Evolutionary conservation across 2,888 invertebrate genomes (phyloP).

Genomic region (Helleia helle): DNA sequence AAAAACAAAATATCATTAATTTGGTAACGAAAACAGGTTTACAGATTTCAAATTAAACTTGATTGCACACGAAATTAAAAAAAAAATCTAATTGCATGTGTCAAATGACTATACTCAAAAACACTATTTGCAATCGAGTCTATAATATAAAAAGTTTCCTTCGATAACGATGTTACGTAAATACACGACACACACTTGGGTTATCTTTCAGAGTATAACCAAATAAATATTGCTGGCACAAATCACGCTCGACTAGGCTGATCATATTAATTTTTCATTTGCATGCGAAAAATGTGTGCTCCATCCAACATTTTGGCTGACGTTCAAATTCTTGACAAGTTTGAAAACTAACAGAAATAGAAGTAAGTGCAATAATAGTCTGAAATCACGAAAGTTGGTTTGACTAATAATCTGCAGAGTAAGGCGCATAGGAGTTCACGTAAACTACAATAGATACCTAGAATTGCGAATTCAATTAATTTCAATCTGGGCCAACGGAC

Average conservation of each 20-base stretch:
- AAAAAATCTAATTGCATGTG: too few species aligned
- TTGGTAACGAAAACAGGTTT: too few species aligned
- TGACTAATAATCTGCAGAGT: neutral
- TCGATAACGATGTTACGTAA: slow-evolving; percentile 5
- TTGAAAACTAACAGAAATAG: slow-evolving; percentile 8
- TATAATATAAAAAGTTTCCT: neutral
- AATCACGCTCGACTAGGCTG: slow-evolving; percentile 5
- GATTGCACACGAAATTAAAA: too few species aligned
- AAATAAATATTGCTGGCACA: slow-evolving; percentile 6
- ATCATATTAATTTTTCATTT: slow-evolving; percentile 7
- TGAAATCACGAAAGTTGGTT: slow-evolving; percentile 2
- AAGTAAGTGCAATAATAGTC: neutral
- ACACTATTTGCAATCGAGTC: neutral
- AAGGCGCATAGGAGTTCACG: neutral
- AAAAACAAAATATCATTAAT: too few species aligned
- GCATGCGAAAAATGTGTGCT: slow-evolving; percentile 9
- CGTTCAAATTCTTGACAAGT: slow-evolving; percentile 7
- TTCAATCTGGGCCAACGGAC: neutral
- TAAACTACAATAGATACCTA: neutral
- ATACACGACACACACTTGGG: slow-evolving; percentile 1
- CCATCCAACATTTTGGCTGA: slow-evolving; percentile 7
- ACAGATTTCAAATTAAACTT: too few species aligned
- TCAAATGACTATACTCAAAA: too few species aligned
- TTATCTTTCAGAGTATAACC: slow-evolving; percentile 3
- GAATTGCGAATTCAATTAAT: neutral